phyloP scores from a whole-genome alignment of 1,140 invertebrate species.

The Ips typographus region DNA sequence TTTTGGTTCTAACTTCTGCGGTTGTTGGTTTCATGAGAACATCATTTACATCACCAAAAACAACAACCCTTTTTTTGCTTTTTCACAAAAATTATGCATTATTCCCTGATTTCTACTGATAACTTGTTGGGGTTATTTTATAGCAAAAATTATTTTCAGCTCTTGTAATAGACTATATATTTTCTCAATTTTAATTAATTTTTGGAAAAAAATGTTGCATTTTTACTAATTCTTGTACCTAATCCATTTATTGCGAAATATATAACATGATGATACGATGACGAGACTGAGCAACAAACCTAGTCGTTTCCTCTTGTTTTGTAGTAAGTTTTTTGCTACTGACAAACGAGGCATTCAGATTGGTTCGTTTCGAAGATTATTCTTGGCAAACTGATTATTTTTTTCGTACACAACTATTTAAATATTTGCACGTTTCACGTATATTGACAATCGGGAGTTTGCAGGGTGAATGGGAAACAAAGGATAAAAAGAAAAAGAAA shows the following conservation, averaged over 20 bases:
- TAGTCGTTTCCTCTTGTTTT: not conserved
- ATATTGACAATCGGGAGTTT: slow-evolving; percentile 21
- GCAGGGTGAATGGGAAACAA: slow-evolving; percentile 75
- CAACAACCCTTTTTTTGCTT: too few species aligned
- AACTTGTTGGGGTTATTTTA: too few species aligned
- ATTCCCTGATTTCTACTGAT: too few species aligned
- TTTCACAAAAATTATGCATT: too few species aligned
- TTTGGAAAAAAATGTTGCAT: too few species aligned
- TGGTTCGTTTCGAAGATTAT: slow-evolving; percentile 1
- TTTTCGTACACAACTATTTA: not conserved
- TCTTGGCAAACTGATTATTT: slow-evolving; percentile 19
- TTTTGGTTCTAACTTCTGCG: too few species aligned
- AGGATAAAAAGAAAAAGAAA: slow-evolving; percentile 85
- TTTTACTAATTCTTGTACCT: too few species aligned
- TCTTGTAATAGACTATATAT: not conserved
- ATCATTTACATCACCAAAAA: too few species aligned
- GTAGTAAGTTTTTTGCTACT: slow-evolving; percentile 23
- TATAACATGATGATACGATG: slow-evolving; percentile 22
- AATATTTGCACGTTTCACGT: slow-evolving; percentile 15
- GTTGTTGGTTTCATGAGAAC: too few species aligned
- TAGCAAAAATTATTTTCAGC: not conserved
- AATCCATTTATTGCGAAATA: too few species aligned
- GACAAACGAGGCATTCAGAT: not conserved
- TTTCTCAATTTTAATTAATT: not conserved
- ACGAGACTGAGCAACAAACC: slow-evolving; percentile 24